Percentiles rank a stretch among this genome's conserved stretches.
phyloP scores from a whole-genome alignment of 2,797 vertebrate species.

The Buphagus erythrorhynchus region DNA sequence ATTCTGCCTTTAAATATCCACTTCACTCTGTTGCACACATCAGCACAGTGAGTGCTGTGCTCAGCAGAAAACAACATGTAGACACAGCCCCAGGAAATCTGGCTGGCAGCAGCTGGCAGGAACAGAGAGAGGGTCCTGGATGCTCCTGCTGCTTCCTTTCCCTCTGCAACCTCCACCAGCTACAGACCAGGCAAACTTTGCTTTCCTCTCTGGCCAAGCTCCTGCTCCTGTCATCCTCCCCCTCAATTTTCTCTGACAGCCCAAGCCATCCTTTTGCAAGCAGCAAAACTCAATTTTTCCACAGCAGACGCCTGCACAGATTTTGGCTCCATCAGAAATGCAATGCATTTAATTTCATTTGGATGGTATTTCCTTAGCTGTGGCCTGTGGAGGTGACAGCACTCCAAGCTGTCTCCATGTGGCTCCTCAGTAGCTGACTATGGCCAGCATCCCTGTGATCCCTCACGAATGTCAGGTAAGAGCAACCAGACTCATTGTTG shows the following conservation, averaged over 20 bases:
- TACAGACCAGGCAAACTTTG: rapidly evolving
- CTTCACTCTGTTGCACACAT: too few relatives aligned
- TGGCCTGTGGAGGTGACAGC: not conserved
- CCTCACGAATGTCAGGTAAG: not conserved
- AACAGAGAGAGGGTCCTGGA: not conserved
- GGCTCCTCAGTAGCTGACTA: not conserved
- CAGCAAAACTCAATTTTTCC: not conserved
- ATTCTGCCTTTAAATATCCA: not conserved
- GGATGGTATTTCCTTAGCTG: not conserved
- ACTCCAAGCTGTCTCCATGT: rapidly evolving
- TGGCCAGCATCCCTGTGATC: rapidly evolving
- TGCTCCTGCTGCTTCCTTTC: not conserved
- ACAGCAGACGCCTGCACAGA: rapidly evolving
- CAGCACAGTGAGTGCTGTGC: not conserved
- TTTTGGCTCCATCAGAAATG: not conserved
- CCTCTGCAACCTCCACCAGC: not conserved
- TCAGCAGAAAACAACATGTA: not conserved
- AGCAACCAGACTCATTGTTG: rapidly evolving
- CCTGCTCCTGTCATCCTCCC: not conserved
- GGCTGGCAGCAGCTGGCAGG: not conserved
- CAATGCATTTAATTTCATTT: not conserved
- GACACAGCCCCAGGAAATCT: rapidly evolving
- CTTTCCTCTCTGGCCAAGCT: not conserved
- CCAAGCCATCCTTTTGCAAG: not conserved
- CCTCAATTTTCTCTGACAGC: not conserved